A percentile compares a stretch with the other conserved stretches of the same genome.
Conservation (phyloP, 2,888 invertebrate genomes). For the Ellobium chinense region DNA sequence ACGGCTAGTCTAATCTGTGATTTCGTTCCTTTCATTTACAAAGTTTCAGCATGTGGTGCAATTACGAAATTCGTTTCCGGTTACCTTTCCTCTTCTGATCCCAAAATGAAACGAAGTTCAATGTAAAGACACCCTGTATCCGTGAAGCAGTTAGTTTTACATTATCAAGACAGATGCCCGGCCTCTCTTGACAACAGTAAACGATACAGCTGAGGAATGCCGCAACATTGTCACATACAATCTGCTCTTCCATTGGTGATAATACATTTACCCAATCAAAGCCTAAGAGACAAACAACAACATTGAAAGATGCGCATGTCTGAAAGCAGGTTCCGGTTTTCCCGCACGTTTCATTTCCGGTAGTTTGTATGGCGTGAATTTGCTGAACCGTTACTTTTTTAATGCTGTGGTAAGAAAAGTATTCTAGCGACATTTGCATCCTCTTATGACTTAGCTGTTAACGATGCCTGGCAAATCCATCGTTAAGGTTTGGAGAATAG, state of each 20-base stretch:
- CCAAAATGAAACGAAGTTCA: too few relatives aligned
- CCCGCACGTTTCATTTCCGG: conserved; percentile 51
- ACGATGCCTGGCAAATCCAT: too few relatives aligned
- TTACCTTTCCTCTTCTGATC: too few relatives aligned
- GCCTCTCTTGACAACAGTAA: conserved; percentile 37
- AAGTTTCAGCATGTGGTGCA: too few relatives aligned
- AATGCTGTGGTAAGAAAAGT: conserved; percentile 22
- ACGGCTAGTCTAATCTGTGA: too few relatives aligned
- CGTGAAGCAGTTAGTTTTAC: too few relatives aligned
- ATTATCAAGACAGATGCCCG: background rate
- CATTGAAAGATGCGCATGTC: conserved; percentile 45
- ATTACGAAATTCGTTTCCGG: too few relatives aligned
- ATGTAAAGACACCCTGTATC: too few relatives aligned
- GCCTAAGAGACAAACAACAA: conserved; percentile 30
- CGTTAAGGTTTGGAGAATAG: too few relatives aligned
- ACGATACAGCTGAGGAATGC: conserved; percentile 42
- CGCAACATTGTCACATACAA: conserved; percentile 2
- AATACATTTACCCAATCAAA: conserved; percentile 32
- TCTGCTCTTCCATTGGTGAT: conserved; percentile 39
- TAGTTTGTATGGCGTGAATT: conserved; percentile 37
- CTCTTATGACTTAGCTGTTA: too few relatives aligned
- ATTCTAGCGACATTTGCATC: background rate
- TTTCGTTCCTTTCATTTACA: too few relatives aligned
- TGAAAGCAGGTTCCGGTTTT: conserved; percentile 37
- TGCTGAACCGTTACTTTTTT: conserved; percentile 28